Evolutionary conservation across 1,140 invertebrate genomes (phyloP).

Genomic region (Maconellicoccus hirsutus): DNA sequence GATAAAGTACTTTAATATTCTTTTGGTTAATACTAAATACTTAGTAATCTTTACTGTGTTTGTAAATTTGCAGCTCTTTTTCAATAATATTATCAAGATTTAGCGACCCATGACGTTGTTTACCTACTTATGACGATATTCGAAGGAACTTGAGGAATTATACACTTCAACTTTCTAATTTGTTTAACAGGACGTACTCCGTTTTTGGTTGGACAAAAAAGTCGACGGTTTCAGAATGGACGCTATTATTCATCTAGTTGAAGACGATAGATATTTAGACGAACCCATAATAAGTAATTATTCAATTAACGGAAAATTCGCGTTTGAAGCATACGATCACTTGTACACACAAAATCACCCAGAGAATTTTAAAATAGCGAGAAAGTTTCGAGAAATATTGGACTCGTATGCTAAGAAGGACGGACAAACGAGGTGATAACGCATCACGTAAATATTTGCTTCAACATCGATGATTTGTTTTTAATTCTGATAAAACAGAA

Average conservation of each 20-base stretch:
- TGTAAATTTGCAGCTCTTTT: no score
- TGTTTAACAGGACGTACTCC: conserved; percentile 36
- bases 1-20: no score
- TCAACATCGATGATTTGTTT: neutral
- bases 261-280: conserved; percentile 35
- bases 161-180: neutral
- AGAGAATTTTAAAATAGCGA: conserved; percentile 47
- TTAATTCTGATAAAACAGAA: conserved; percentile 29
- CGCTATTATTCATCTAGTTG: conserved; percentile 40
- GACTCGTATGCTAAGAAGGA: conserved; percentile 41
- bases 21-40: no score
- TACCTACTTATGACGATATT: no score
- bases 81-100: no score
- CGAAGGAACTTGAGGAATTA: no score
- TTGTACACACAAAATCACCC: conserved; percentile 48
- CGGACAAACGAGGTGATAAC: conserved; percentile 25
- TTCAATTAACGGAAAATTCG: conserved; percentile 9
- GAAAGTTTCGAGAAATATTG: conserved; percentile 48
- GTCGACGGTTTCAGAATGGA: conserved; percentile 58
- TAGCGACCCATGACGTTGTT: no score
- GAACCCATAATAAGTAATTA: conserved; percentile 28
- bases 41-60: no score
- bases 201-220: conserved; percentile 52
- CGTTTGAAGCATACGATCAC: conserved; percentile 36
- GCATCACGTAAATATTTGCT: conserved; percentile 34